Evolutionary conservation across 2,113 vertebrate genomes (phyloP), one percentile per base, ranked within the genome.

Genomic region (Hiodon tergisus): DNA sequence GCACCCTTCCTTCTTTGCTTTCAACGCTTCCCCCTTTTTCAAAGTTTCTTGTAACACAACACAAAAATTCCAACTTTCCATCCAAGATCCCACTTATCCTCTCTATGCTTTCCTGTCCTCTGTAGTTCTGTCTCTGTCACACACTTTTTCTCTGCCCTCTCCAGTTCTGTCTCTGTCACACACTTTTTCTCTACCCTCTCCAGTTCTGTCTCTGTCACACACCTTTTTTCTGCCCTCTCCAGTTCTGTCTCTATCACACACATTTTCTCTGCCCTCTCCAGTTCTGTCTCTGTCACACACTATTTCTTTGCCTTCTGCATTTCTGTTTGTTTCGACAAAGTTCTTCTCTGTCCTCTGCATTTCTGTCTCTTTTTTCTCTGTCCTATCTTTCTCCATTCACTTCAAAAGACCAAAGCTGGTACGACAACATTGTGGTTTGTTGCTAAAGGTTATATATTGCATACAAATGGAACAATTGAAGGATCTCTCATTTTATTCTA

Each of bases 161-260:
- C 66, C 16, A 6, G 6, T 47, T 57, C 48, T 13, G 13, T 55
- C 61, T 17, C 72, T 66, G 16, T 0, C 57, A 72, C 60, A 6
- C 69, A n/a, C 7, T 17, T 5, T 46, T 60, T 68, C 16, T 66
- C 55, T 57, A 63, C 14, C 76, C 51, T 57, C 46, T 60, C 66
- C 16, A 6, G 6, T 47, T 57, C 48, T 13, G 14, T 55, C 61
- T 17, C 72, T 66, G 48, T 0, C 57, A 72, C 60, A 6, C 69
- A n/a, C 7, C 11, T 3, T 46, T 60, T 53, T n/a, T 46, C 53
- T 31, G 61, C 69, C 70, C 73, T 76, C 53, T 71, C 54, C 59
- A 13, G 58, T 3, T n/a, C 13, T 47, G n/a, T 58, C 54, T 58
- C 54, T 13, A 31, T 71, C 31, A 58, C 69, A 31, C 47, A 11